Evolutionary conservation across 2,888 invertebrate species (phyloP), one percentile per base, ranked within the genome.

Genomic region (Mythimna loreyi): DNA sequence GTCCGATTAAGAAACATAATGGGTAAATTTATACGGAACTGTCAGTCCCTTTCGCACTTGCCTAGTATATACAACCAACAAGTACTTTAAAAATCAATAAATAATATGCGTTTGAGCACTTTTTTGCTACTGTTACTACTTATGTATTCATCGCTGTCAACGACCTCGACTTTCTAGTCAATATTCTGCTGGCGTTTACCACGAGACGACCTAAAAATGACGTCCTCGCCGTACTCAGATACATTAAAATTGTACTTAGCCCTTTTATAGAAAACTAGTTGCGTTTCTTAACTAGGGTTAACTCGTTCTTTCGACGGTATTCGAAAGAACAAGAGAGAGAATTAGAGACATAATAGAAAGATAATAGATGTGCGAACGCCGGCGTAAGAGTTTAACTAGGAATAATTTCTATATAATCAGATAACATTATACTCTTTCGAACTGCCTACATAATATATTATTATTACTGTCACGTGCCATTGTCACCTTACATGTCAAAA

Each of bases 91-190:
- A 25, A 23, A 25, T 19, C 13, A 19, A 19, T 25, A 50, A 52
- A 52, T 1, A 19, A 8, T 6, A 28, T 19, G 19, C 3, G 28
- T 2, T 52, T 19, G n/a, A 9, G 3, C 4, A 19, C 9, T 74
- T 36, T 52, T 66, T 67, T 65, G 65, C 67, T 47, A 33, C 28
- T 45, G 23, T 64, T 62, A 80, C 66, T 78, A 65, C 23, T 43
- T 75, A 70, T 80, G 60, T 67, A 81, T 77, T 65, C 67, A 23
- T 50, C 53, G 23, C 67, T 61, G 59, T 43, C 61, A 65, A 53
- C 21, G 59, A 69, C 83, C 81, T 80, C 68, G 55, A 58, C 53
- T 69, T 72, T 65, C 67, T 56, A 53, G n/a, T 72, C 62, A 67
- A 43, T 69, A 77, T 77, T 74, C 74, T 53, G 23, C 47, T 43